Percentiles rank a stretch among this genome's conserved stretches.
Conservation (phyloP, 2,113 vertebrate genomes). For the Capra hircus region DNA sequence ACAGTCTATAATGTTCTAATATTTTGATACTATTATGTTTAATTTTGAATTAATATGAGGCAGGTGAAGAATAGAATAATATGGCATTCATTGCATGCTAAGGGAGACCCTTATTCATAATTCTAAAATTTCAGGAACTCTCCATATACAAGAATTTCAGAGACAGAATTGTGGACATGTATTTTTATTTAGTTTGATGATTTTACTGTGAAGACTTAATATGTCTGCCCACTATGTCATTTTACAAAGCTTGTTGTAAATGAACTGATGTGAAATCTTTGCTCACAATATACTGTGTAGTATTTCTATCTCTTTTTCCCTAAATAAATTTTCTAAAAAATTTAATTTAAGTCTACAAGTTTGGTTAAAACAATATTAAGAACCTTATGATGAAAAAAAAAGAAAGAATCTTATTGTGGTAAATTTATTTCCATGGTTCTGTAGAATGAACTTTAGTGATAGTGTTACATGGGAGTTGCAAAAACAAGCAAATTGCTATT, state of each 20-base stretch:
- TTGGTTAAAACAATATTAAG: background rate
- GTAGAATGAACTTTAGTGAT: background rate
- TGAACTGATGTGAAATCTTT: slow-evolving; percentile 4
- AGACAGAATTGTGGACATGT: background rate
- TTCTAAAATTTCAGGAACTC: background rate
- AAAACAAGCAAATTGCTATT: background rate
- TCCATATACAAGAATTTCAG: background rate
- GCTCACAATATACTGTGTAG: background rate
- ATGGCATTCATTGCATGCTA: background rate
- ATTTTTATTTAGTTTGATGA: background rate
- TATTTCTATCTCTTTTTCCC: background rate
- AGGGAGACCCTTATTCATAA: background rate
- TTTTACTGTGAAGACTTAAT: background rate
- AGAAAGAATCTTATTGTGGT: background rate
- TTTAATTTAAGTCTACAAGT: background rate
- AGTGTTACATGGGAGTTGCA: background rate
- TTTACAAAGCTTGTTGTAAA: background rate
- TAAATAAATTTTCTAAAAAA: background rate
- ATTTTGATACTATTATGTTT: background rate
- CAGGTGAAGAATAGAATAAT: background rate
- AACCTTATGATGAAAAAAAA: background rate
- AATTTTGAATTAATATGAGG: background rate
- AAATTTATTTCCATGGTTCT: background rate
- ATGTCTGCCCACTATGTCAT: background rate
- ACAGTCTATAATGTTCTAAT: background rate